Base-by-base conservation (phyloP, 1,140 invertebrate species). In the Eueides isabella region DNA sequence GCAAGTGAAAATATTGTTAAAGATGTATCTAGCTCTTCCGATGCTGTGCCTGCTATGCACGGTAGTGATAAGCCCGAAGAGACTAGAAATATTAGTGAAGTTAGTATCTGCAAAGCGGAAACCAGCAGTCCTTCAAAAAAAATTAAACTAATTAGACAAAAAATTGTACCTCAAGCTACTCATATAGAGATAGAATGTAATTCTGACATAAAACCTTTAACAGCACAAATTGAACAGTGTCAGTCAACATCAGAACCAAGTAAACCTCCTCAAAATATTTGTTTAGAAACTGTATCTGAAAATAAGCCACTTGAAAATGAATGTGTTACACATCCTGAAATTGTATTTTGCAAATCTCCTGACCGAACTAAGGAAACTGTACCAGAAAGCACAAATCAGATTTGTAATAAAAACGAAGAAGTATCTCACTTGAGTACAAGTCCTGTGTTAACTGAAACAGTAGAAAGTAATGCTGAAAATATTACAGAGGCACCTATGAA, bases 51-150 rank as follows among this genome's bases (percentile, higher is more conserved):
- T 73, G 72, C 75, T 83, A 76, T 88, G 81, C 81, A 87, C 82
- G 85, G 81, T 88, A 89, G 86, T 85, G 79, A 82, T 78, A 90
- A 89, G 77, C 80, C 83, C 77, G 83, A 89, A 86, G 88, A 90
- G 81, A 90, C 85, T 89, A 91, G 84, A 84, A 89, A 84, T 86
- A 76, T 91, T 85, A 90, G 85, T 87, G 90, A 90, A 84, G 80
- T 89, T 84, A 92, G 84, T 88, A 83, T 90, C 84, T 91, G 91
- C 82, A 88, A 92, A 91, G 89, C 89, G 87, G 91, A 93, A 86
- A 89, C 88, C 74, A 79, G 81, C 61, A 85, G 83, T 86, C 81
- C 91, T 80, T 78, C 85, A 83, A 92, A 89, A 84, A 93, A 89
- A 88, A 91, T 93, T 84, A 93, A 87, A 81, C 85, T 93, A 74